Conservation (phyloP, 2,113 vertebrate genomes). For the Pan paniscus region DNA sequence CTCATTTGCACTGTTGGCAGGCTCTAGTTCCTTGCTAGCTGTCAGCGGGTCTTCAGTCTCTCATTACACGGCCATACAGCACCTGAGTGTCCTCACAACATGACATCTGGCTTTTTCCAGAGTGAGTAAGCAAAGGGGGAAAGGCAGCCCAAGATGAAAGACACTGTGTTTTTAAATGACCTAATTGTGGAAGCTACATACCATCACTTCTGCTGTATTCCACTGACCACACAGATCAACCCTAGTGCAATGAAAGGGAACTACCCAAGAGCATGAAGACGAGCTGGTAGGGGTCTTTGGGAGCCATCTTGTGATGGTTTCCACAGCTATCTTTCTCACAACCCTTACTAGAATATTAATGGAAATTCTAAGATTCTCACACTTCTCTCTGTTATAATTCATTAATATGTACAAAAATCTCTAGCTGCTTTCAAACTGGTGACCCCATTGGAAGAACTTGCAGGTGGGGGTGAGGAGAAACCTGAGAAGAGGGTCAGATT, state of each 20-base stretch:
- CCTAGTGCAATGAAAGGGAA: background rate
- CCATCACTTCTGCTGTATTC: background rate
- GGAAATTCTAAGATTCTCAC: conserved; percentile 5
- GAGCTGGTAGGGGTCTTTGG: background rate
- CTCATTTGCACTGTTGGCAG: background rate
- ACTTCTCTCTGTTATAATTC: background rate
- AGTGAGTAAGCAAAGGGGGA: background rate
- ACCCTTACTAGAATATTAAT: background rate
- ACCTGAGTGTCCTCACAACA: background rate
- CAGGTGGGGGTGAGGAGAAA: background rate
- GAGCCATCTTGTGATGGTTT: background rate
- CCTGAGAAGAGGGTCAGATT: background rate
- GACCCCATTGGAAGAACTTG: background rate
- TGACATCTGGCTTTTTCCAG: background rate
- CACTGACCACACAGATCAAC: background rate
- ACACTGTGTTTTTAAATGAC: background rate
- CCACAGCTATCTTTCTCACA: background rate
- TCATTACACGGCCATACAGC: background rate
- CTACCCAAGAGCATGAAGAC: background rate
- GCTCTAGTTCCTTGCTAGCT: background rate
- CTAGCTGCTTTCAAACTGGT: background rate
- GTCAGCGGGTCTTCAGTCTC: background rate
- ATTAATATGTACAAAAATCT: background rate
- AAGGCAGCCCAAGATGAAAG: background rate
- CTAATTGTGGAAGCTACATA: background rate